Conservation (phyloP, 1,140 invertebrate species). For the Sitobion miscanthi region DNA sequence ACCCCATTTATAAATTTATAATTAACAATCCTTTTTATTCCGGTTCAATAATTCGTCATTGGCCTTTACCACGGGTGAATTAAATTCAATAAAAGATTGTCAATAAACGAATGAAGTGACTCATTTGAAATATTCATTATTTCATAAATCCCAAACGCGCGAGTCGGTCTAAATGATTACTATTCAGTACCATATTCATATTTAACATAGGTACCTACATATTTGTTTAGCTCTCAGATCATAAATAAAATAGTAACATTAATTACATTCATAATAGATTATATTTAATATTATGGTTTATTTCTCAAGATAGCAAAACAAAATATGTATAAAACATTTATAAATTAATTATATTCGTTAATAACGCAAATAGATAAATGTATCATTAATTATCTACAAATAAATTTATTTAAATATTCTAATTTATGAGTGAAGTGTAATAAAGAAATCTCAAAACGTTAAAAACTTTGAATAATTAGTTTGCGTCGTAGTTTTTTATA, state of each 20-base stretch:
- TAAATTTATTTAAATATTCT: too few species aligned
- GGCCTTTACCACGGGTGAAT: background rate
- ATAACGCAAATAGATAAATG: too few species aligned
- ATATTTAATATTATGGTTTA: background rate
- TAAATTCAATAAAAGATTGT: background rate
- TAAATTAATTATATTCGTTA: background rate
- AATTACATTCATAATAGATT: too few species aligned
- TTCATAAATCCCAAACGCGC: background rate
- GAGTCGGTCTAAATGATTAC: background rate
- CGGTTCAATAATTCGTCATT: background rate
- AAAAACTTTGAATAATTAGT: too few species aligned
- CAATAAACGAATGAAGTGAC: background rate
- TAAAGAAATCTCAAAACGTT: too few species aligned
- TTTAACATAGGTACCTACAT: background rate
- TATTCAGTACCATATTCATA: background rate
- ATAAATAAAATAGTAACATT: background rate
- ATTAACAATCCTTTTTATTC: background rate
- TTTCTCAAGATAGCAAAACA: background rate
- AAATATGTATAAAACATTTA: background rate
- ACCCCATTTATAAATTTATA: background rate
- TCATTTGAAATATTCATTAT: background rate
- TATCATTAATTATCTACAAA: too few species aligned
- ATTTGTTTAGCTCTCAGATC: background rate
- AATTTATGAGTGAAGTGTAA: too few species aligned
- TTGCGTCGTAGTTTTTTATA: background rate